Conservation (phyloP, 2,113 vertebrate genomes). For the Gallinago undulata region DNA sequence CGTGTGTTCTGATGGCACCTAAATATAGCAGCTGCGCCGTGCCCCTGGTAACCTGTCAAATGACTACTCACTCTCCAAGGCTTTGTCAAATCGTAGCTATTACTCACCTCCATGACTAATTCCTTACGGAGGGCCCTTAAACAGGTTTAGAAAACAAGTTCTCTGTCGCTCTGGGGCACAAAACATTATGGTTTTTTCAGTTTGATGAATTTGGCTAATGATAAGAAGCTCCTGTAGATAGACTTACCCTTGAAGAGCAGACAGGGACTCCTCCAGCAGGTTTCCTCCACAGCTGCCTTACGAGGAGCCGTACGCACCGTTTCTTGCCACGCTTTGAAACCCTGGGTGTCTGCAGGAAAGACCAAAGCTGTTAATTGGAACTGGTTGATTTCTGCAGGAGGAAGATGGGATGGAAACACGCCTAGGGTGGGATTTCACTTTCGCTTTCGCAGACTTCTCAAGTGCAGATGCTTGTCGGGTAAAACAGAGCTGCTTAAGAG, state of each 20-base stretch:
- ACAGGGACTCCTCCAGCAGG: neutral
- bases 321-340: neutral
- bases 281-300: neutral
- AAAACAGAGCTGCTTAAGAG: constrained; percentile 15
- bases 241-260: neutral
- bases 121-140: neutral
- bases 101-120: neutral
- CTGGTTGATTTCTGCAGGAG: neutral
- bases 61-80: neutral
- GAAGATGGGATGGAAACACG: neutral
- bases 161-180: neutral
- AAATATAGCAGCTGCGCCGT: neutral
- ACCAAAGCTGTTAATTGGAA: neutral
- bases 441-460: neutral
- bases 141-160: neutral
- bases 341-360: neutral
- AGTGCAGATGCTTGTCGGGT: neutral
- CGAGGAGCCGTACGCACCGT: neutral
- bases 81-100: neutral
- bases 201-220: neutral
- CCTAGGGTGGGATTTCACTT: constrained; percentile 20
- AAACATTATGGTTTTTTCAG: neutral
- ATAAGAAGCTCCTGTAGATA: neutral
- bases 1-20: neutral
- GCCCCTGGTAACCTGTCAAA: neutral